Evolutionary conservation across 2,797 vertebrate species (phyloP).

Genomic region (Pipistrellus pygmaeus): DNA sequence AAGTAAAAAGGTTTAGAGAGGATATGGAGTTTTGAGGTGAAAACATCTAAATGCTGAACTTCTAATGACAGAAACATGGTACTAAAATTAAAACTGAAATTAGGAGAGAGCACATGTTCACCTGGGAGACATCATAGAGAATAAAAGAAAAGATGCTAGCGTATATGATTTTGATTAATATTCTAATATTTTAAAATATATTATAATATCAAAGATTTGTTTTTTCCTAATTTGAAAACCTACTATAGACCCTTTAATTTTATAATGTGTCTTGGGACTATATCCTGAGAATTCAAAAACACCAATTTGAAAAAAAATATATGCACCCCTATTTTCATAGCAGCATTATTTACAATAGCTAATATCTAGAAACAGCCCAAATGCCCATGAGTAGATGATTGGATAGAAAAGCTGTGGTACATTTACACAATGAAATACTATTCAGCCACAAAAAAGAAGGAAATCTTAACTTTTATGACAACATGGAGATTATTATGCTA

Average conservation of each 20-base stretch:
- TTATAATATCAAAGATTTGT: background rate
- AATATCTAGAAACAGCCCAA: background rate
- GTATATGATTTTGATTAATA: background rate
- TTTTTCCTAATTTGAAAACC: constrained; percentile 14
- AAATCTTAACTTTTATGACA: background rate
- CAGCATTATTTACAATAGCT: background rate
- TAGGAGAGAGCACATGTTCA: background rate
- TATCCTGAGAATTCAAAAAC: background rate
- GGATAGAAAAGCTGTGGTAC: background rate
- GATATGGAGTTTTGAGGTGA: background rate
- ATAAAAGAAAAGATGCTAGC: background rate
- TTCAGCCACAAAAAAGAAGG: background rate
- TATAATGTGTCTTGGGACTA: background rate
- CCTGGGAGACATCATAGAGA: background rate
- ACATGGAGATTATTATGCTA: background rate
- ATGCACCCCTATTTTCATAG: background rate
- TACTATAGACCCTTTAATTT: background rate
- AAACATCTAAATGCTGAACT: background rate
- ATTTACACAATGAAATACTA: background rate
- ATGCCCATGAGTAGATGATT: background rate
- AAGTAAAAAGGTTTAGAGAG: background rate
- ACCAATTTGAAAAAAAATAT: background rate
- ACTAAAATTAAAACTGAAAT: background rate
- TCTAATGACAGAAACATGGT: background rate
- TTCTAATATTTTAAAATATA: background rate